These are phyloP conservation scores for Micronycteris hirsuta DNA, from an alignment of 2,113 vertebrate genomes.

Conservation along the genomic window DNA sequence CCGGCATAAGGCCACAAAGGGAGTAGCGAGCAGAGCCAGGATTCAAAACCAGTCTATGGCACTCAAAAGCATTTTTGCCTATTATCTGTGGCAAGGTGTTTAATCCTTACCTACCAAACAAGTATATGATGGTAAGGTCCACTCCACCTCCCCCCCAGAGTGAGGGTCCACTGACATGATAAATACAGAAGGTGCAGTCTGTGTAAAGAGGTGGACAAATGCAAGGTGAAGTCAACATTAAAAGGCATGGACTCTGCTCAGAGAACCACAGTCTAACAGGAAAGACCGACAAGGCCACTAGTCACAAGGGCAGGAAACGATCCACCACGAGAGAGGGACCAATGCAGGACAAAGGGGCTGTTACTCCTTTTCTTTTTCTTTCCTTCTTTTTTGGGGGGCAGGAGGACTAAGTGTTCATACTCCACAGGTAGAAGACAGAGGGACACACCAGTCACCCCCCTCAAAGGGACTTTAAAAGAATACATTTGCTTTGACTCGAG, in stretches of 20 bases:
- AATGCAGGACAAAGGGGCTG: background rate
- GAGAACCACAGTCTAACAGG: background rate
- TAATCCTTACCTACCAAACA: background rate
- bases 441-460: background rate
- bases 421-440: background rate
- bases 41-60: background rate
- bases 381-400: background rate
- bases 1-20: too few species aligned
- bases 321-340: background rate
- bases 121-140: background rate
- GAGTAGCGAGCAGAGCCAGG: background rate
- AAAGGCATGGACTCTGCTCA: background rate
- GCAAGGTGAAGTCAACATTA: background rate
- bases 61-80: rapidly evolving
- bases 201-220: background rate
- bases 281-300: background rate
- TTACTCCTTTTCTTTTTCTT: background rate
- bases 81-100: background rate
- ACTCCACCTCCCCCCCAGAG: background rate
- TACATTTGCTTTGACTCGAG: background rate
- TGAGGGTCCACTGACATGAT: background rate
- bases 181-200: background rate
- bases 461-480: background rate
- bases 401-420: background rate
- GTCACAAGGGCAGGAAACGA: too few species aligned